Conservation (phyloP, 2,113 vertebrate species). For the Podarcis raffonei region DNA sequence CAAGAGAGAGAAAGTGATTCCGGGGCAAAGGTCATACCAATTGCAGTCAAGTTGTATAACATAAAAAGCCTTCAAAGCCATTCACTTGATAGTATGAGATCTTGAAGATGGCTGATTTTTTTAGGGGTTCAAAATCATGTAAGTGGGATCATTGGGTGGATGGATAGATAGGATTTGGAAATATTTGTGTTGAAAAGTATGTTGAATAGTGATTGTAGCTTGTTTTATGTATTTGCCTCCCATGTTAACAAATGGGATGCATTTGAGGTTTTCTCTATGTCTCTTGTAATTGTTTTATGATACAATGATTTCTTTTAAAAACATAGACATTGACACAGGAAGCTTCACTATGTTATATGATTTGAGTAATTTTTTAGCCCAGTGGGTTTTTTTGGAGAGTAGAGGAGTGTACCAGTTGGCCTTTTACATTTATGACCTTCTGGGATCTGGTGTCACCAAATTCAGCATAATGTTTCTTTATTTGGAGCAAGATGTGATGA, state of each 20-base stretch:
- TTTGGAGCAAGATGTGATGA: slow-evolving; percentile 48
- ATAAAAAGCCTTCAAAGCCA: background rate
- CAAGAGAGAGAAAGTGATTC: accelerated
- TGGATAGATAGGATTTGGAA: background rate
- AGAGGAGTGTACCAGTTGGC: background rate
- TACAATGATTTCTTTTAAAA: background rate
- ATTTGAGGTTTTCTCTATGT: background rate
- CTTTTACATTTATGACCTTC: slow-evolving; percentile 18
- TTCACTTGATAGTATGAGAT: background rate
- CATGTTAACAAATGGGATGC: background rate
- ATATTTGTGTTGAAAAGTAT: background rate
- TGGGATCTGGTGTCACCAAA: slow-evolving; percentile 3
- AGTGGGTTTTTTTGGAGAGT: background rate
- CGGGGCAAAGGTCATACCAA: background rate
- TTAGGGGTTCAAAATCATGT: background rate
- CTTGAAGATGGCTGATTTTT: background rate
- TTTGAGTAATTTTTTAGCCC: background rate
- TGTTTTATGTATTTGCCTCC: background rate
- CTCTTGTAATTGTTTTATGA: background rate
- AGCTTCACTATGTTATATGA: background rate
- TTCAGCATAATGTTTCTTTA: slow-evolving; percentile 6
- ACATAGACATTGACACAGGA: accelerated
- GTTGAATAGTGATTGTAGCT: background rate
- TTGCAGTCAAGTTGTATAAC: background rate
- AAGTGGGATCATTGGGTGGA: background rate